A percentile compares a stretch with the other conserved stretches of the same genome.
Conservation (phyloP, 2,888 invertebrate genomes). For the Tineola bisselliella region DNA sequence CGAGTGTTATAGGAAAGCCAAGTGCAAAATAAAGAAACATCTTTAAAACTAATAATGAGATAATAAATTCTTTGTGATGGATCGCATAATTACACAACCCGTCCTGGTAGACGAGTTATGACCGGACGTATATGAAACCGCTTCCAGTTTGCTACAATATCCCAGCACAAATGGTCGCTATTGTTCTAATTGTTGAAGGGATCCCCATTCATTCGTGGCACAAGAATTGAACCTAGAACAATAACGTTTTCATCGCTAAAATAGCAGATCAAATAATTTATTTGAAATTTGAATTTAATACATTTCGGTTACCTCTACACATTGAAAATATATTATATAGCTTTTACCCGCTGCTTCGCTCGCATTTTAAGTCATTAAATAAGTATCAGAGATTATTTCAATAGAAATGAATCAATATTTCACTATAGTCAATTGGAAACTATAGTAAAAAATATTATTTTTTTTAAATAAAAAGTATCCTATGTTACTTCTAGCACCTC, state of each 20-base stretch:
- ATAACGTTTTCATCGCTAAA: background rate
- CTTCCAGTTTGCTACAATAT: background rate
- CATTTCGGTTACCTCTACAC: background rate
- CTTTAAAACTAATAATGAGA: background rate
- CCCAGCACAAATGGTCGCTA: background rate
- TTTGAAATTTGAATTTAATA: background rate
- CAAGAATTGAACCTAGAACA: background rate
- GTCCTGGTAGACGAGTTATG: background rate
- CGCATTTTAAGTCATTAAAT: too few species aligned
- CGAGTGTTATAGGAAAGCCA: too few species aligned
- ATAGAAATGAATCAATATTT: too few species aligned
- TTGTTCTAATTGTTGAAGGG: constrained; percentile 1
- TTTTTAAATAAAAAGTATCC: too few species aligned
- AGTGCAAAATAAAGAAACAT: too few species aligned
- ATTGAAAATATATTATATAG: too few species aligned
- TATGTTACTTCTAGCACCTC: too few species aligned
- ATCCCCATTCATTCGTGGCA: background rate
- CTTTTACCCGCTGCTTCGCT: too few species aligned
- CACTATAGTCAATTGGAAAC: too few species aligned
- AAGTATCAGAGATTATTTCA: too few species aligned
- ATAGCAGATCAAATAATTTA: background rate
- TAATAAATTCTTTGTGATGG: background rate
- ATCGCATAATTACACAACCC: background rate
- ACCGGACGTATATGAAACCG: background rate
- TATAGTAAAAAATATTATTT: too few species aligned